phyloP scores from a whole-genome alignment of 2,797 vertebrate species.

The Gymnocypris eckloni region DNA sequence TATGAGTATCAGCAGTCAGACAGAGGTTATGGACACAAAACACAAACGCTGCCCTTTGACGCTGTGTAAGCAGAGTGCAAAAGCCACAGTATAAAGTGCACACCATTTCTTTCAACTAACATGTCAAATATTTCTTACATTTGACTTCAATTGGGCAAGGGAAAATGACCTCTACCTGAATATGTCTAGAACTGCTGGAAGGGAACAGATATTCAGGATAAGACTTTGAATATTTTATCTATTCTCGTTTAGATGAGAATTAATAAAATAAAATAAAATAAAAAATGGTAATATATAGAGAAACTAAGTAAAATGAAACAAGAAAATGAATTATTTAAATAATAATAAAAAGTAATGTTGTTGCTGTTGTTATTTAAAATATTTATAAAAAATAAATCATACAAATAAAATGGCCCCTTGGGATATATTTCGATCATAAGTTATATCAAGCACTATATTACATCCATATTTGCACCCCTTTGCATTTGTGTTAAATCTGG shows the following conservation, averaged over 20 bases:
- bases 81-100: conserved; percentile 69
- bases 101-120: conserved; percentile 44
- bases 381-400: not conserved
- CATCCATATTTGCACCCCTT: conserved; percentile 65
- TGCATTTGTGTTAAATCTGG: conserved; percentile 83
- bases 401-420: not conserved
- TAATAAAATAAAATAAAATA: not conserved
- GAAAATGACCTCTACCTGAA: not conserved
- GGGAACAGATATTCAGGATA: not conserved
- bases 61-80: conserved; percentile 61
- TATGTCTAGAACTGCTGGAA: not conserved
- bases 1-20: conserved; percentile 77
- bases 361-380: not conserved
- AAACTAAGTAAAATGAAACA: not conserved
- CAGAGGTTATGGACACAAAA: conserved; percentile 75
- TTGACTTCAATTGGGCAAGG: not conserved
- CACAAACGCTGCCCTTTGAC: conserved; percentile 41
- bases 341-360: not conserved
- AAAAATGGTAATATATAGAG: not conserved
- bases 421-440: conserved; percentile 65
- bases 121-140: conserved; percentile 10
- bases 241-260: not conserved
- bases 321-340: not conserved
- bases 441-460: conserved; percentile 92
- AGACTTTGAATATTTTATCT: not conserved